A percentile compares a stretch with the other conserved stretches of the same genome.
Conservation (phyloP, 2,888 invertebrate genomes). For the Eristalinus sepulchralis region DNA sequence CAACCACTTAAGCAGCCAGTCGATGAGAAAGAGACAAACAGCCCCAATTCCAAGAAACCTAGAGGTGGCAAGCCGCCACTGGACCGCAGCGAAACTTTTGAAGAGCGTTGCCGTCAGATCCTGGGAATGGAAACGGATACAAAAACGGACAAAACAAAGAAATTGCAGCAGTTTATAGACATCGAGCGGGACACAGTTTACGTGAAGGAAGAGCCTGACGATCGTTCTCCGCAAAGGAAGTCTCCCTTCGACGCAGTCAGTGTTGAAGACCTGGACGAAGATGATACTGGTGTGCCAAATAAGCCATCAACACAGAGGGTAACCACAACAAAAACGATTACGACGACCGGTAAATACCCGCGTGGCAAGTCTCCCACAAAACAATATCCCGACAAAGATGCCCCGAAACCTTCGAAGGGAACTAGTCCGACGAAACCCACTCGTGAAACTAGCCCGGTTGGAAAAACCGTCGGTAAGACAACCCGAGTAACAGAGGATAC, state of each 20-base stretch:
- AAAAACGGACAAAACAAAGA: slow-evolving; percentile 68
- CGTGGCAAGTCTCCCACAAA: background rate
- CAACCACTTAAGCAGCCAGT: background rate
- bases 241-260: slow-evolving; percentile 72
- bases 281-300: slow-evolving; percentile 74
- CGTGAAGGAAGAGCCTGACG: slow-evolving; percentile 9
- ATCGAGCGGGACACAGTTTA: slow-evolving; percentile 47
- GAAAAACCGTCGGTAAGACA: background rate
- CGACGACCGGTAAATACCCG: slow-evolving; percentile 6
- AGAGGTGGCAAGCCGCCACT: slow-evolving; percentile 83
- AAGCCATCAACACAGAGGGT: slow-evolving; percentile 58
- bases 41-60: slow-evolving; percentile 69
- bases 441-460: background rate
- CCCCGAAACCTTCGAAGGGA: background rate
- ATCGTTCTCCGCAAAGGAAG: background rate
- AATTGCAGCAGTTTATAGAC: slow-evolving; percentile 58
- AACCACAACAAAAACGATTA: slow-evolving; percentile 15
- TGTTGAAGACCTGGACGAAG: slow-evolving; percentile 78
- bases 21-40: background rate
- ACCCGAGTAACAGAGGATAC: background rate
- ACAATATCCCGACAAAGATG: background rate
- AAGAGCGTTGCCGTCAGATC: slow-evolving; percentile 87
- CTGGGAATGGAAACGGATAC: slow-evolving; percentile 83
- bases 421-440: background rate
- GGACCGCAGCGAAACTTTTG: slow-evolving; percentile 87